Conservation (phyloP, 1,140 invertebrate species). For the Scaptomyza hsui region DNA sequence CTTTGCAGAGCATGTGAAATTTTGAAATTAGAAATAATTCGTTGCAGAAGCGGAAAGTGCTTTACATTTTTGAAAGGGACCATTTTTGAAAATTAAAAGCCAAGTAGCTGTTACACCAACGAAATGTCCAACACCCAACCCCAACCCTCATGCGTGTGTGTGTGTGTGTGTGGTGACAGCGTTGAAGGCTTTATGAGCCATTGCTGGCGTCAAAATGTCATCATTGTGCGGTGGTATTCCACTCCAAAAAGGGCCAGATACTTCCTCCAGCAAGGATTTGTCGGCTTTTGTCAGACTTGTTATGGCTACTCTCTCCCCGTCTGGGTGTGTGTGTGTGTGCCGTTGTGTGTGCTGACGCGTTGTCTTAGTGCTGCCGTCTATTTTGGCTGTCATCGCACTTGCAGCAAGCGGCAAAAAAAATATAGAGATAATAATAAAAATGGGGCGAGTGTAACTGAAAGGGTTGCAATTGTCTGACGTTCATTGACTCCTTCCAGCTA, state of each 20-base stretch:
- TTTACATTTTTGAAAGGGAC: slow-evolving; percentile 25
- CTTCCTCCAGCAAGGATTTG: slow-evolving; percentile 50
- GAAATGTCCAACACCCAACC: slow-evolving; percentile 28
- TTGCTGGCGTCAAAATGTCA: slow-evolving; percentile 79
- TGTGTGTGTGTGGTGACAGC: slow-evolving; percentile 23
- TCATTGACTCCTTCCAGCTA: slow-evolving; percentile 59
- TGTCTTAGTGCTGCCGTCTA: slow-evolving; percentile 30
- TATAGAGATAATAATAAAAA: too few species aligned
- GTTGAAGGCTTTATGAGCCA: slow-evolving; percentile 78
- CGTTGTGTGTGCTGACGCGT: slow-evolving; percentile 22
- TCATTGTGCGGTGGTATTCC: slow-evolving; percentile 53
- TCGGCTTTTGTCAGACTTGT: slow-evolving; percentile 59
- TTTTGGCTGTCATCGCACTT: slow-evolving; percentile 34
- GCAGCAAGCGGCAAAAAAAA: slow-evolving; percentile 37
- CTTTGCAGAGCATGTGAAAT: slow-evolving; percentile 27
- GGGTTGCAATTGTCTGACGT: slow-evolving; percentile 52
- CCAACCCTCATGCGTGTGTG: slow-evolving; percentile 11
- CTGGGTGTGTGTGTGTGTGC: too few species aligned
- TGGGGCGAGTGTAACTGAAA: slow-evolving; percentile 24
- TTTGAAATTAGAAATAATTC: slow-evolving; percentile 48
- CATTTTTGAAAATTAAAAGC: slow-evolving; percentile 56
- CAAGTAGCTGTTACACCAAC: slow-evolving; percentile 53
- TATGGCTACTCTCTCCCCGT: slow-evolving; percentile 26
- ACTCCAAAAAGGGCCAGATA: slow-evolving; percentile 29
- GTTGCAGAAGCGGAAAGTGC: slow-evolving; percentile 32